Evolutionary conservation across 2,797 vertebrate species (phyloP).

Genomic region (Onychomys torridus): DNA sequence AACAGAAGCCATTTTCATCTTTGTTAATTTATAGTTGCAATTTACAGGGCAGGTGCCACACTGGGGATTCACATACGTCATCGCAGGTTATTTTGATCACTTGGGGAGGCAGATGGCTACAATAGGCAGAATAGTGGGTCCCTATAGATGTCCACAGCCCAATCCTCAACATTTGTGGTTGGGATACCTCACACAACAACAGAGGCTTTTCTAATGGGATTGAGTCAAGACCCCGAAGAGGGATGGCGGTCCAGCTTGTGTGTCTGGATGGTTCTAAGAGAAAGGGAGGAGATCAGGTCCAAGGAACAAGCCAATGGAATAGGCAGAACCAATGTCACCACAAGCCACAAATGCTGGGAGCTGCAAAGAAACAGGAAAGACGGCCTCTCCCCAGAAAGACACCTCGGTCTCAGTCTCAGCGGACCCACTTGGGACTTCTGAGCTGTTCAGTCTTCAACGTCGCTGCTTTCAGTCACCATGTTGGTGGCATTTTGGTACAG

Average conservation of each 20-base stretch:
- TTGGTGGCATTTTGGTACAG: not conserved
- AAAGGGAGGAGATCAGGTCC: not conserved
- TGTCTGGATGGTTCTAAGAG: not conserved
- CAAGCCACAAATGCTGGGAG: not conserved
- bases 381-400: not conserved
- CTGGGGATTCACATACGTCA: not conserved
- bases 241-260: not conserved
- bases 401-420: not conserved
- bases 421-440: not conserved
- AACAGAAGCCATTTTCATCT: not conserved
- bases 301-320: not conserved
- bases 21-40: not conserved
- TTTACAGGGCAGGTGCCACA: not conserved
- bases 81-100: not conserved
- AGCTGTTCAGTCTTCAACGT: not conserved
- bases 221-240: not conserved
- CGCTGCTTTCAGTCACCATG: not conserved
- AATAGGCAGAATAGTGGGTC: not conserved
- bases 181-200: not conserved
- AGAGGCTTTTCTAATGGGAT: not conserved
- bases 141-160: not conserved
- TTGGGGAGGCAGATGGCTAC: not conserved
- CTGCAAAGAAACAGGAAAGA: not conserved
- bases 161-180: not conserved
- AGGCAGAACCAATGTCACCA: fast-evolving